phyloP scores from a whole-genome alignment of 2,888 invertebrate species.

The Tachina fera region DNA sequence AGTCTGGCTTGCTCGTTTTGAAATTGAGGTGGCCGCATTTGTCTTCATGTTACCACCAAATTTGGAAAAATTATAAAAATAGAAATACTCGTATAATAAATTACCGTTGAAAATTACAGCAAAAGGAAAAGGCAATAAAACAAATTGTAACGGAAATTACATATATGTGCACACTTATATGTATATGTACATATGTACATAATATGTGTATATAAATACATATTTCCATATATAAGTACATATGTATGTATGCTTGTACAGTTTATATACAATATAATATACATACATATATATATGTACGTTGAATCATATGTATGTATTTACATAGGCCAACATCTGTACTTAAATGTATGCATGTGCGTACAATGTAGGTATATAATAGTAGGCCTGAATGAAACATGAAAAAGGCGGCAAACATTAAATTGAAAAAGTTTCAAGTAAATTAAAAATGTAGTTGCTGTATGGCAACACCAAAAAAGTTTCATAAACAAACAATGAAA shows the following conservation, averaged over 20 bases:
- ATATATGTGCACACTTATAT: slow-evolving; percentile 1
- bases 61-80: slow-evolving; percentile 18
- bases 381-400: slow-evolving; percentile 14
- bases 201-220: too few relatives aligned
- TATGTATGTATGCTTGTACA: neutral
- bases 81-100: slow-evolving; percentile 35
- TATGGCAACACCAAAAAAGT: slow-evolving; percentile 27
- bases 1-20: neutral
- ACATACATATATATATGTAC: neutral
- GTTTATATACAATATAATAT: too few relatives aligned
- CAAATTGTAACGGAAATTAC: slow-evolving; percentile 22
- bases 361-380: neutral
- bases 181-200: too few relatives aligned
- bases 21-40: slow-evolving; percentile 48
- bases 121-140: slow-evolving; percentile 12
- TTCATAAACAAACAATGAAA: slow-evolving; percentile 20
- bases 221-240: too few relatives aligned
- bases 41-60: slow-evolving; percentile 42
- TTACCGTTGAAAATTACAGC: slow-evolving; percentile 39
- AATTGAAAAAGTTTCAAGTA: neutral
- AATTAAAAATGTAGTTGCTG: neutral
- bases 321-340: neutral
- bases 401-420: slow-evolving; percentile 57
- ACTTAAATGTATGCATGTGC: neutral
- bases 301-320: neutral